A percentile compares a stretch with the other conserved stretches of the same genome.
Evolutionary conservation across 1,140 invertebrate genomes (phyloP).

Genomic region (Proctacanthus coquilletti): DNA sequence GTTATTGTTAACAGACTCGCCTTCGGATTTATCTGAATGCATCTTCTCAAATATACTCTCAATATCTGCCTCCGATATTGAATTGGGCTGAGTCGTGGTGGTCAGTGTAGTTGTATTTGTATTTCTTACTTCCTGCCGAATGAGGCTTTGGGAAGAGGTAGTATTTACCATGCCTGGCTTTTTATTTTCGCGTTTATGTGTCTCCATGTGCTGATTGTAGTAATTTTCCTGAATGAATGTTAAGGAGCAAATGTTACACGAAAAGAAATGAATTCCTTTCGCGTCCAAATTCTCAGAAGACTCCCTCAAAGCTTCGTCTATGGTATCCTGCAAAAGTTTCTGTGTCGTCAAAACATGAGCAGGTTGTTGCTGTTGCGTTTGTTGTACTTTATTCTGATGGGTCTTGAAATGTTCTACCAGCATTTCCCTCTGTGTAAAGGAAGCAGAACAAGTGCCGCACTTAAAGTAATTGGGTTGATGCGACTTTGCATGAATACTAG

Average conservation of each 20-base stretch:
- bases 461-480: slow-evolving; percentile 28
- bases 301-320: slow-evolving; percentile 28
- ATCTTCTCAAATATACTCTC: slow-evolving; percentile 30
- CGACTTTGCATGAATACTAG: slow-evolving; percentile 26
- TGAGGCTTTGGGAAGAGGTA: slow-evolving; percentile 9
- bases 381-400: slow-evolving; percentile 26
- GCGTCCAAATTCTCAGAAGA: slow-evolving; percentile 12
- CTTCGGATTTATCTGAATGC: slow-evolving; percentile 27
- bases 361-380: slow-evolving; percentile 13
- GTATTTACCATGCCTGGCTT: slow-evolving; percentile 7
- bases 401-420: slow-evolving; percentile 26
- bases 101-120: not conserved
- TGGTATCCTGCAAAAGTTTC: slow-evolving; percentile 27
- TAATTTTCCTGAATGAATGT: slow-evolving; percentile 30
- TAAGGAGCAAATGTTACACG: slow-evolving; percentile 28
- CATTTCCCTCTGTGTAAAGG: slow-evolving; percentile 25
- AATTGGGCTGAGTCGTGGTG: slow-evolving; percentile 5
- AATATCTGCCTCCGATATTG: slow-evolving; percentile 24
- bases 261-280: slow-evolving; percentile 28
- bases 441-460: slow-evolving; percentile 27
- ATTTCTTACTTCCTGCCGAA: slow-evolving; percentile 1
- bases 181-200: slow-evolving; percentile 24
- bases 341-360: slow-evolving; percentile 20
- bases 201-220: slow-evolving; percentile 30
- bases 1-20: slow-evolving; percentile 8